Base-by-base conservation (phyloP, 2,888 invertebrate genomes). In the Ochropleura leucogaster region DNA sequence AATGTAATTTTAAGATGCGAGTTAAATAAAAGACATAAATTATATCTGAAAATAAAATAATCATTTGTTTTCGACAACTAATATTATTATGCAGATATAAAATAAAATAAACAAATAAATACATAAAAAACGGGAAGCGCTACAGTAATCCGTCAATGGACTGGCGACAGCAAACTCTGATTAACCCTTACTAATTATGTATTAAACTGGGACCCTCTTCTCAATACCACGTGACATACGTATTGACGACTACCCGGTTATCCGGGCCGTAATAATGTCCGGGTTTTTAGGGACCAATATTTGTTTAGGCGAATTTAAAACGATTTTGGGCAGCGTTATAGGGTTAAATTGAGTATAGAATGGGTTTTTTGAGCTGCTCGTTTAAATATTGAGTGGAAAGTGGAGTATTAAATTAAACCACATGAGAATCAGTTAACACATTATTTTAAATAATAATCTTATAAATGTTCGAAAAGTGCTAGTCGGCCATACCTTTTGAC, bases 201-300 rank as follows among this genome's bases (percentile, higher is more conserved):
- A 87, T 81, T 85, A 84, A 86, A 77, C 42, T 44, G 5, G 60
- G 44, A 87, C 87, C 87, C 87, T 85, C 78, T 77, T 87, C 79
- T 62, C 57, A 70, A 73, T 51, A 51, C 53, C 68, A 51, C 67
- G 73, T 77, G 76, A 76, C 81, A 80, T 49, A 62, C 66, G 64
- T 66, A 83, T 74, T 86, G 87, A 80, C 83, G 83, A 78, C 62
- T 44, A 44, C 62, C 69, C 59, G 64, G 73, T 80, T 10, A n/a
- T 7, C n/a, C 62, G 65, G 72, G 42, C 75, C 60, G 76, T 70
- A 70, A 83, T 83, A 82, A 74, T 79, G 55, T 68, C 55, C 68
- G 42, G 63, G 67, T 63, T 82, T 85, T 84, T 83, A 68, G 63
- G 75, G 64, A 46, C 59, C 79, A 75, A 82, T 83, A 79, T 79